Evolutionary conservation across 2,888 invertebrate genomes (phyloP).

Genomic region (Megalurothrips usitatus): DNA sequence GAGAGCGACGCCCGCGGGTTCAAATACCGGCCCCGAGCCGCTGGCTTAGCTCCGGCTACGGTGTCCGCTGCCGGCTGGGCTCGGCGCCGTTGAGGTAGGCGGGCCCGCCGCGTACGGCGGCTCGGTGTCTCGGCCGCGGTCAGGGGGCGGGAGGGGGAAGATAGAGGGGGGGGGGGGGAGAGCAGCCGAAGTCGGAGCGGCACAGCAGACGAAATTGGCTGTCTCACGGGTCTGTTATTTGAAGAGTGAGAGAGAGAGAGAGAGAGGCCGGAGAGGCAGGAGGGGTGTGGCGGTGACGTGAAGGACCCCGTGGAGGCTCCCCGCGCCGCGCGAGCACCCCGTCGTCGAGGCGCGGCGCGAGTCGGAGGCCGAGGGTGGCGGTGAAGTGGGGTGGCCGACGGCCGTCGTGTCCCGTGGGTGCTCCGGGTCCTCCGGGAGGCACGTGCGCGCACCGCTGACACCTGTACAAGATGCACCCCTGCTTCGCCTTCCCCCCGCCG

Average conservation of each 20-base stretch:
- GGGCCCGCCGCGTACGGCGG: not conserved
- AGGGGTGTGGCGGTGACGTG: not conserved
- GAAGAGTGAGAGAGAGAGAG: not conserved
- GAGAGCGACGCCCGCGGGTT: too few species aligned
- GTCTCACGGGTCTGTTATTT: slow-evolving; percentile 24
- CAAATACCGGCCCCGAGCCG: not conserved
- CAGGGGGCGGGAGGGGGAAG: not conserved
- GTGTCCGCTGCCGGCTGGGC: not conserved
- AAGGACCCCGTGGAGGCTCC: not conserved
- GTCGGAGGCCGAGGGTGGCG: too few species aligned
- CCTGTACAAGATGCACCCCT: too few species aligned
- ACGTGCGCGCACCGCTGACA: too few species aligned
- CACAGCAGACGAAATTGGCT: not conserved
- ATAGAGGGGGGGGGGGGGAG: not conserved
- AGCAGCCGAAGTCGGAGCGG: not conserved
- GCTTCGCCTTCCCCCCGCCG: too few species aligned
- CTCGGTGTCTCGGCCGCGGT: not conserved
- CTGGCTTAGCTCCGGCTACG: not conserved
- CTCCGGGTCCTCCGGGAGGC: not conserved
- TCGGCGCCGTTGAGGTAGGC: not conserved
- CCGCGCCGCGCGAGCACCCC: too few species aligned
- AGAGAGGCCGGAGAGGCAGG: not conserved
- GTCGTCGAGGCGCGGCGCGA: too few species aligned
- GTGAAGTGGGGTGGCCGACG: not conserved
- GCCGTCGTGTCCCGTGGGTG: not conserved